Percentiles rank a stretch among this genome's conserved stretches.
Evolutionary conservation across 2,113 vertebrate genomes (phyloP).

Genomic region (Puntigrus tetrazona): DNA sequence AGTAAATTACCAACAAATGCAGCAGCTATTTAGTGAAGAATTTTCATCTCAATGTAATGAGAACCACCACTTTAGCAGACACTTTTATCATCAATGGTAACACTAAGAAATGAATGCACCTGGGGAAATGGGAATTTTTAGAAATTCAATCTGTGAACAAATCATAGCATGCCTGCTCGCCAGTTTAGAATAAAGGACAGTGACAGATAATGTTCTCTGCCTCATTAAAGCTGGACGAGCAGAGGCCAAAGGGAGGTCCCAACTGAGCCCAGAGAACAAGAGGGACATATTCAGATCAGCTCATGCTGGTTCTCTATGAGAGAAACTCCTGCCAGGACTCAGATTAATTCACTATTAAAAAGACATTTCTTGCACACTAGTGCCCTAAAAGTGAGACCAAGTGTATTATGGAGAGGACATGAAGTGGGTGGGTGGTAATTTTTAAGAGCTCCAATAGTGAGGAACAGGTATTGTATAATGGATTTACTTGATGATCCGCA

Average conservation of each 20-base stretch:
- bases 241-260: not conserved
- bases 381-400: conserved; percentile 10
- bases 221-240: conserved; percentile 12
- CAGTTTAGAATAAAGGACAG: not conserved
- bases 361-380: not conserved
- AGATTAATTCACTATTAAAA: conserved; percentile 14
- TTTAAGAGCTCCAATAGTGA: not conserved
- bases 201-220: not conserved
- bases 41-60: not conserved
- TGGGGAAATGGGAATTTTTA: not conserved
- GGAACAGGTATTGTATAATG: not conserved
- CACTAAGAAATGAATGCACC: not conserved
- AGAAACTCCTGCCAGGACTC: conserved; percentile 6
- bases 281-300: not conserved
- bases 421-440: not conserved
- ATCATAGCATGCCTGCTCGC: not conserved
- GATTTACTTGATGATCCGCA: not conserved
- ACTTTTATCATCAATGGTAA: not conserved
- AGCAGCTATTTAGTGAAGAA: too few species aligned
- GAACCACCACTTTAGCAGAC: not conserved
- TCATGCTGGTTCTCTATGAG: conserved; percentile 4
- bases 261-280: not conserved
- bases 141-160: not conserved
- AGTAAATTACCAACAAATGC: not conserved
- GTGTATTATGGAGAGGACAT: not conserved